These are phyloP conservation scores for Erynnis tages DNA, from an alignment of 2,888 invertebrate species.

Conservation along the genomic window DNA sequence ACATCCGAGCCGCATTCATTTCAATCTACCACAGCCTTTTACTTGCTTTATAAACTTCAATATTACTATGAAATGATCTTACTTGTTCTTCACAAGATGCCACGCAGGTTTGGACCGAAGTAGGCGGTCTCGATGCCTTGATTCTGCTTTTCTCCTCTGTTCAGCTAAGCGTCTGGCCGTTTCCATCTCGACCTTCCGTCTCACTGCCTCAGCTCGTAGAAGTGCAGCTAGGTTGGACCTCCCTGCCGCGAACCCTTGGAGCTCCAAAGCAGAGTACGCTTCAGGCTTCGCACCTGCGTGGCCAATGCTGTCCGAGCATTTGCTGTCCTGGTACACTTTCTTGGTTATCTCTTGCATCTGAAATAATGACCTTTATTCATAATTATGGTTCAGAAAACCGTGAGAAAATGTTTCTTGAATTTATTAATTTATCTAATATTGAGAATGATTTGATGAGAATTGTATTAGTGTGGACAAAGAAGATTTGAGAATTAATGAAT, in stretches of 20 bases:
- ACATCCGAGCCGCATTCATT: no score
- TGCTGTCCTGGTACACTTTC: slow-evolving; percentile 63
- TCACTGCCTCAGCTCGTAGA: slow-evolving; percentile 83
- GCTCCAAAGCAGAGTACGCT: slow-evolving; percentile 71
- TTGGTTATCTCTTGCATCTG: slow-evolving; percentile 67
- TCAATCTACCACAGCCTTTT: no score
- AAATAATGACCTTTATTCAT: slow-evolving; percentile 34
- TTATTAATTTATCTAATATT: no score
- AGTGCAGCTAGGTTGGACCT: slow-evolving; percentile 85
- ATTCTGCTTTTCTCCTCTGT: slow-evolving; percentile 80
- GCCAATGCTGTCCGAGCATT: slow-evolving; percentile 53
- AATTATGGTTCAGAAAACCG: no score
- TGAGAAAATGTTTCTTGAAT: no score
- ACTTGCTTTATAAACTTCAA: no score
- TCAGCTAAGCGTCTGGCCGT: slow-evolving; percentile 82
- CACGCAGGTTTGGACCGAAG: slow-evolving; percentile 85
- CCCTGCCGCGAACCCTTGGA: slow-evolving; percentile 61
- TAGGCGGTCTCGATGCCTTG: slow-evolving; percentile 81
- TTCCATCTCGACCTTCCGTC: slow-evolving; percentile 83
- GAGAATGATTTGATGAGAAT: no score
- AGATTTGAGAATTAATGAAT: no score
- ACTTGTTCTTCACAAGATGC: slow-evolving; percentile 84
- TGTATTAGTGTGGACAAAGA: no score
- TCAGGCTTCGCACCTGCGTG: slow-evolving; percentile 52
- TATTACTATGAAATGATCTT: slow-evolving; percentile 33